Evolutionary conservation across 2,797 vertebrate genomes (phyloP).

Genomic region (Halcyon chelicuti): DNA sequence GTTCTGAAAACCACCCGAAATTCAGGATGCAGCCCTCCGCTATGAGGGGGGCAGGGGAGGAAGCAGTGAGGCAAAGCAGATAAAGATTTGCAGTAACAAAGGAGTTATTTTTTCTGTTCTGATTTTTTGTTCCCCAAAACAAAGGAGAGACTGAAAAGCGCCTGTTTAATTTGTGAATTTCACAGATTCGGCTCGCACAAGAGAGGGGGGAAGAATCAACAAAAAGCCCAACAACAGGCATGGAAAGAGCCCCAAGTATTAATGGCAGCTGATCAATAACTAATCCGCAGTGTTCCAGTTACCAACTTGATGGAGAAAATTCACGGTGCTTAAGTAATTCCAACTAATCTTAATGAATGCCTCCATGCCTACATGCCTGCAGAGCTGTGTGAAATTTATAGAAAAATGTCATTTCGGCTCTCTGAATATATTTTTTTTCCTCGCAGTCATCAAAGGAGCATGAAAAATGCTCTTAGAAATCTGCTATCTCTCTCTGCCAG

Average conservation of each 20-base stretch:
- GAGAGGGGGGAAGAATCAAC: constrained; percentile 42
- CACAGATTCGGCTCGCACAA: constrained; percentile 48
- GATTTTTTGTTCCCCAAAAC: constrained; percentile 51
- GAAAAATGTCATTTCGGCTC: constrained; percentile 74
- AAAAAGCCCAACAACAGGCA: constrained; percentile 68
- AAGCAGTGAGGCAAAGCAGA: not conserved
- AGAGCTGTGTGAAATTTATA: constrained; percentile 77
- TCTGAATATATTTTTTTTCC: constrained; percentile 61
- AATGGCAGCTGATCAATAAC: constrained; percentile 78
- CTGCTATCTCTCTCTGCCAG: constrained; percentile 77
- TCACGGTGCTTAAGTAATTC: constrained; percentile 77
- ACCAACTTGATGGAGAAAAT: constrained; percentile 73
- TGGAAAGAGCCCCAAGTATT: constrained; percentile 72
- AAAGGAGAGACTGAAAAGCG: constrained; percentile 56
- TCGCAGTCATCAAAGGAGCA: constrained; percentile 73
- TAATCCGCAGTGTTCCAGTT: constrained; percentile 75
- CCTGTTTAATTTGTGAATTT: constrained; percentile 69
- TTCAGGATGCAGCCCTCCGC: not conserved
- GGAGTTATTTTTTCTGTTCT: not conserved
- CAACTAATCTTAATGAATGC: constrained; percentile 79
- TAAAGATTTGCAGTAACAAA: constrained; percentile 27
- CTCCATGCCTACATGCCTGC: constrained; percentile 71
- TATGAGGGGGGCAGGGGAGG: not conserved
- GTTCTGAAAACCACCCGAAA: not conserved
- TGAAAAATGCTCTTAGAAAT: constrained; percentile 78